Base-by-base conservation (phyloP, 2,113 vertebrate species). In the Tachuris rubrigastra region DNA sequence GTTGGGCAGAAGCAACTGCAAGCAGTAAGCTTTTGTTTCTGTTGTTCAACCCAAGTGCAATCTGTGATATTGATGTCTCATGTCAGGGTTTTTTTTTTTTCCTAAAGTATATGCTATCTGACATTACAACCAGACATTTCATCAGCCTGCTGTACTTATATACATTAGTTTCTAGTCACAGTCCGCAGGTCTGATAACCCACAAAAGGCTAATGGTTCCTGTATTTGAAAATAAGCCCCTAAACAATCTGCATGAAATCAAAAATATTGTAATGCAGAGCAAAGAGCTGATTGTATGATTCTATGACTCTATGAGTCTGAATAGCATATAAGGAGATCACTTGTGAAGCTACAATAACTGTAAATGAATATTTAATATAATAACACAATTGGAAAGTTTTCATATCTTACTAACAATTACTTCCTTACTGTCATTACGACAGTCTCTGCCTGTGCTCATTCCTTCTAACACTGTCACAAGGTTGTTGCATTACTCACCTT, bases 31-130 rank as follows among this genome's bases (percentile, higher is more conserved):
- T 59, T 39, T 15, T 31, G 24, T 31, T 93, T 80, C 49, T 53
- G 50, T 60, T 23, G 13, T 10, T 71, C 25, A 71, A 9, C 10
- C 5, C 46, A 55, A 63, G 42, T 69, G 9, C 39, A 93, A 65
- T 5, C 16, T 27, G 14, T 28, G 46, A 77, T 10, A n/a, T 20
- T 59, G 6, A 33, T 1, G 10, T 37, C 23, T 68, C 35, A 11
- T 0, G 2, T 3, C n/a, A 16, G 22, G 15, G n/a, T n/a, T 35
- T 59, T 21, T 4, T 35, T 35, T 10, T 24, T 24, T 58, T 46
- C 21, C 42, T 49, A 7, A 53, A 6, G 7, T 27, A 30, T 15
- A 30, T 14, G 3, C 8, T 24, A 5, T 30, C n/a, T 8, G 69
- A 28, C 9, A n/a, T 21, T 37, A 52, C 3, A 49, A 56, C 39